Percentiles rank a stretch among this genome's conserved stretches.
Evolutionary conservation across 1,140 invertebrate species (phyloP).

Genomic region (Drosophila chauvacae): DNA sequence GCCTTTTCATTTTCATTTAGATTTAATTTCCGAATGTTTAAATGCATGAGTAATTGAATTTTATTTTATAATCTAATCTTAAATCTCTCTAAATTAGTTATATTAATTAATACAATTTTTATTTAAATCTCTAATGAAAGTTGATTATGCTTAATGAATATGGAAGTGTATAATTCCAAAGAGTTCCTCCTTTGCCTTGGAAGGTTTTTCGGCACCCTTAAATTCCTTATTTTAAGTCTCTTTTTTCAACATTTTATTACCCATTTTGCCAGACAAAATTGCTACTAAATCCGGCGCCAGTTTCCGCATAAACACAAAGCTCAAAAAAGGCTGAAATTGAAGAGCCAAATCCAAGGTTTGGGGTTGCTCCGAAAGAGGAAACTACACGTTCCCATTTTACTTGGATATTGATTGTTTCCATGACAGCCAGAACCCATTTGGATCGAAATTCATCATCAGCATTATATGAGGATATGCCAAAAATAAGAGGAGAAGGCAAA

Average conservation of each 20-base stretch:
- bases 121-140: not conserved
- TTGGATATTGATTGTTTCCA: slow-evolving; percentile 19
- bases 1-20: not conserved
- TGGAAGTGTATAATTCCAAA: not conserved
- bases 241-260: slow-evolving; percentile 61
- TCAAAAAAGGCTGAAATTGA: slow-evolving; percentile 45
- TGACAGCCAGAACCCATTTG: slow-evolving; percentile 24
- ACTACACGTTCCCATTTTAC: slow-evolving; percentile 17
- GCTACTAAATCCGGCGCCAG: slow-evolving; percentile 77
- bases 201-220: not conserved
- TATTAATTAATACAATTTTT: not conserved
- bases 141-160: not conserved
- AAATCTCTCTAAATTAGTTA: not conserved
- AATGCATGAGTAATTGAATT: not conserved
- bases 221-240: slow-evolving; percentile 24
- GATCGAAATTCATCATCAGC: slow-evolving; percentile 19
- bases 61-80: not conserved
- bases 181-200: not conserved
- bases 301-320: slow-evolving; percentile 64
- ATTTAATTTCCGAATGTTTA: not conserved
- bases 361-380: slow-evolving; percentile 10
- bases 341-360: slow-evolving; percentile 20
- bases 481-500: not conserved
- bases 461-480: not conserved
- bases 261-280: slow-evolving; percentile 69